phyloP scores from a whole-genome alignment of 2,113 vertebrate genomes.

The Notarius lentiginosus region DNA sequence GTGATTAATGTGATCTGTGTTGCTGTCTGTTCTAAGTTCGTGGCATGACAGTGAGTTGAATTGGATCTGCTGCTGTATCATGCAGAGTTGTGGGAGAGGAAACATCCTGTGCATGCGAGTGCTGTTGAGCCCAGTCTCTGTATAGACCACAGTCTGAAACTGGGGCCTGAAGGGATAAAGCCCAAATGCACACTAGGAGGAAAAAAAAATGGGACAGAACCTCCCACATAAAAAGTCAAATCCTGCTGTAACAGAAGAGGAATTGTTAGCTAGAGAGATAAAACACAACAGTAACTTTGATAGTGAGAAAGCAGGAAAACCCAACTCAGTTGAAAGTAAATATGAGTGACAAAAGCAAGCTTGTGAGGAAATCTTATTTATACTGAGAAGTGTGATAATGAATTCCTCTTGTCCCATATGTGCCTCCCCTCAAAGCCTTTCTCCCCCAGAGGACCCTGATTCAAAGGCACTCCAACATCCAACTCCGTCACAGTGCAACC shows the following conservation, averaged over 20 bases:
- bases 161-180: conserved; percentile 57
- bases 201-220: neutral
- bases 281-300: conserved; percentile 5
- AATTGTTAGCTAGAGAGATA: conserved; percentile 2
- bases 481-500: conserved; percentile 27
- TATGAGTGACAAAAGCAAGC: conserved; percentile 37
- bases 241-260: conserved; percentile 3
- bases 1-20: neutral
- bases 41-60: neutral
- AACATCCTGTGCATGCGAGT: conserved; percentile 46
- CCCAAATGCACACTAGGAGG: conserved; percentile 35
- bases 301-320: conserved; percentile 3
- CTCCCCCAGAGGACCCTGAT: conserved; percentile 70
- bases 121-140: conserved; percentile 32
- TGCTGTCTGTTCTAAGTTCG: neutral
- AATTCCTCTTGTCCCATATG: conserved; percentile 74
- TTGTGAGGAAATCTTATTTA: neutral
- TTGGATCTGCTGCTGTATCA: neutral
- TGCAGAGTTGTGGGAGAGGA: conserved; percentile 31
- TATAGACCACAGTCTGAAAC: conserved; percentile 55
- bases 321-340: neutral
- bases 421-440: conserved; percentile 73
- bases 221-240: conserved; percentile 21
- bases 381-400: conserved; percentile 64
- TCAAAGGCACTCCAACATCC: conserved; percentile 57